Percentiles rank a stretch among this genome's conserved stretches.
Evolutionary conservation across 2,888 invertebrate genomes (phyloP).

Genomic region (Argyresthia albistria): DNA sequence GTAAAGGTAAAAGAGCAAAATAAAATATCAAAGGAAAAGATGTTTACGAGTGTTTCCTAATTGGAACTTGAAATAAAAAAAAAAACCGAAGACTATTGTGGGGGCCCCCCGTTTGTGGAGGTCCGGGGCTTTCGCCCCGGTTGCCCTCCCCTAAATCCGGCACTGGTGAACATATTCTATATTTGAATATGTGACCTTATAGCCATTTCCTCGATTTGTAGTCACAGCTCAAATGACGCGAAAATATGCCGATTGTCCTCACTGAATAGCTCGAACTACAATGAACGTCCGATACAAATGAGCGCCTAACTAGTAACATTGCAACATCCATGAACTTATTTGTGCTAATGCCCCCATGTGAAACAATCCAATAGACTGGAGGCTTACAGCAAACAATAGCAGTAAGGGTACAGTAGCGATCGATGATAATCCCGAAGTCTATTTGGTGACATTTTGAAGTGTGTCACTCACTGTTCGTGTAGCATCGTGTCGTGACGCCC

Average conservation of each 20-base stretch:
- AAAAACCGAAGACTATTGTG: too few species aligned
- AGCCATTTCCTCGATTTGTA: too few species aligned
- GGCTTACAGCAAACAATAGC: conserved; percentile 21
- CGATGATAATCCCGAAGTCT: conserved; percentile 44
- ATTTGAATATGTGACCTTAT: too few species aligned
- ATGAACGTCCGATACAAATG: conserved; percentile 61
- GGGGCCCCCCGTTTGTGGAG: too few species aligned
- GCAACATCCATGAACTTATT: conserved; percentile 32
- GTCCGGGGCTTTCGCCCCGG: too few species aligned
- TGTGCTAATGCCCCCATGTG: conserved; percentile 26
- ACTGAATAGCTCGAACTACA: conserved; percentile 42
- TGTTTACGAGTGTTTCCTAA: too few species aligned
- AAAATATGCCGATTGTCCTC: conserved; percentile 46
- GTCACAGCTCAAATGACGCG: conserved; percentile 20
- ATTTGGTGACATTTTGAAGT: conserved; percentile 70
- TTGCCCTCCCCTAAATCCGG: too few species aligned
- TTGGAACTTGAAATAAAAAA: too few species aligned
- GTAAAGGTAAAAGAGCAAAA: too few species aligned
- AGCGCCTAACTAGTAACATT: conserved; percentile 68
- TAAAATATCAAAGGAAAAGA: too few species aligned
- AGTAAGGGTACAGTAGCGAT: conserved; percentile 30
- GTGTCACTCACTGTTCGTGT: conserved; percentile 56
- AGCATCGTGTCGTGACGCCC: conserved; percentile 60
- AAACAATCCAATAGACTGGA: conserved; percentile 8
- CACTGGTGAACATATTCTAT: too few species aligned